Evolutionary conservation across 2,888 invertebrate genomes (phyloP), one percentile per base, ranked within the genome.

Genomic region (Lymantria monacha): DNA sequence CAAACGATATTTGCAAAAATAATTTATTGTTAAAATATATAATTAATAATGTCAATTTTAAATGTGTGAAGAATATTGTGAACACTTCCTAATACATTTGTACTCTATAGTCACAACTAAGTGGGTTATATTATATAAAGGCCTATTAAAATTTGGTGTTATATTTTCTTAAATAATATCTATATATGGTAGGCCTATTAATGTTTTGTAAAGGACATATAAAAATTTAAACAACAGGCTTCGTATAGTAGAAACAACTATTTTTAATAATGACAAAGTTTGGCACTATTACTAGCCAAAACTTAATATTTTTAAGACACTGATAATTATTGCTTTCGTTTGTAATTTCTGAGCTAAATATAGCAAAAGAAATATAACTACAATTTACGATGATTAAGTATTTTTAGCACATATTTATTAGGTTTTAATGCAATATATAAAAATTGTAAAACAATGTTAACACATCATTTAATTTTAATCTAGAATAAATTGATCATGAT

Each of bases 31-130:
- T 49, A 43, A 46, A 51, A 47, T 14, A 36, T 50, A 44, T 31
- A 42, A 22, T 38, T 38, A 41, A 2, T 13, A 41, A 41, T 14
- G 33, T 42, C 9, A 13, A 41, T 41, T 41, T n/a, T 41, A 14
- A 14, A 41, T 41, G 15, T 22, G 12, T 31, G 41, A 14, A 41
- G 15, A 2, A 38, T 38, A 49, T 64, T 61, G 66, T 61, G 72
- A 74, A 74, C 72, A 74, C 69, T 71, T 75, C 76, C 75, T 72
- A 14, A 14, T 12, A 41, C 62, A 68, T 87, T 89, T 89, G 88
- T 88, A 87, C 88, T 89, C 84, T 81, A 74, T 72, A 79, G 85
- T 85, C 88, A 87, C 85, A 78, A 76, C 81, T 78, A 66, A 53
- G 71, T 70, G 70, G 69, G 66, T 76, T 73, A 42, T 30, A 38